Evolutionary conservation across 2,888 invertebrate genomes (phyloP), one percentile per base, ranked within the genome.

Genomic region (Craniophora ligustri): DNA sequence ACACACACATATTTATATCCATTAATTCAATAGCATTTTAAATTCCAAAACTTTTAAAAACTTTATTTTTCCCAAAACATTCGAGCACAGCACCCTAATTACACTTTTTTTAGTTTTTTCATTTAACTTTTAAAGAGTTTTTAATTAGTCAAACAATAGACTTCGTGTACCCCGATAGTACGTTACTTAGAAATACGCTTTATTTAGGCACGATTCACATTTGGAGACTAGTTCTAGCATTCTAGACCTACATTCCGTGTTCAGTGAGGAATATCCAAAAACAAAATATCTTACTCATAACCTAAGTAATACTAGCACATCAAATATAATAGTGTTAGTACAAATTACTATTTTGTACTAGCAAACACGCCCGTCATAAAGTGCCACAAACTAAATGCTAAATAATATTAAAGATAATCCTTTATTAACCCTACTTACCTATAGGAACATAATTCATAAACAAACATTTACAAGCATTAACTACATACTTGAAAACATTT

Each of bases 121-220:
- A 45, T 54, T 55, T 58, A 47, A 60, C 32, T 55, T 56, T 64
- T 54, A 74, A 72, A 75, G 60, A 60, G 64, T 71, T 62, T 51
- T 49, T 48, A 62, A 57, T 68, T 56, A 54, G 41, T 69, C 58
- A 58, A 71, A 73, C 73, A 60, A 40, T 70, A 63, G 68, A 67
- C 44, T 46, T 67, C 63, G 59, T 72, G 67, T 65, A 76, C 64
- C 68, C 66, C 66, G 74, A 62, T 73, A 71, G 69, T 70, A 72
- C 67, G 67, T 76, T 72, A 76, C 77, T 80, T 81, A 78, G 67
- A 73, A 70, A 72, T 82, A 84, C 76, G 74, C 82, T 67, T 86
- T 85, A 79, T 87, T 87, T 86, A 93, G 92, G 92, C 92, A 93
- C 92, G 84, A 89, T 89, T 91, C 89, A 89, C 86, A 83, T 89